Conservation (phyloP, 2,113 vertebrate species). For the Oreochromis tanganicae region DNA sequence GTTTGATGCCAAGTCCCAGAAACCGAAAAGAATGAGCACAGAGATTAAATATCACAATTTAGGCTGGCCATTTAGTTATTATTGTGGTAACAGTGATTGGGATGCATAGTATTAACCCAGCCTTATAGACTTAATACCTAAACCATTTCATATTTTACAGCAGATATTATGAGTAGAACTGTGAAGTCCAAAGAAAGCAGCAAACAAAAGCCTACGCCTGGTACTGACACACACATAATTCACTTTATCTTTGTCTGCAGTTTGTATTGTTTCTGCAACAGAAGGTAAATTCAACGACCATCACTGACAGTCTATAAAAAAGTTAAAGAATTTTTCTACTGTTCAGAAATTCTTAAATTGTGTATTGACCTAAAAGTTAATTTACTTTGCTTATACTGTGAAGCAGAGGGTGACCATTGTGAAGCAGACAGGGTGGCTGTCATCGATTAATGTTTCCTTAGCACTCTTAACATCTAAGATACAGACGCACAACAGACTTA, state of each 20-base stretch:
- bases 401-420: not conserved
- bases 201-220: not conserved
- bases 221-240: not conserved
- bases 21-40: not conserved
- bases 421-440: not conserved
- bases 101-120: not conserved
- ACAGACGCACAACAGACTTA: not conserved
- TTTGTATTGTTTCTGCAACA: not conserved
- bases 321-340: not conserved
- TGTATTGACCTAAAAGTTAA: not conserved
- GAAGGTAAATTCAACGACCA: not conserved
- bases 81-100: not conserved
- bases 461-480: not conserved
- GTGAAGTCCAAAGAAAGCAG: not conserved
- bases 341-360: not conserved
- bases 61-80: not conserved
- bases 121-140: fast-evolving
- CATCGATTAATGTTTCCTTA: not conserved
- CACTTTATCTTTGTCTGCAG: not conserved
- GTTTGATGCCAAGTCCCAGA: not conserved
- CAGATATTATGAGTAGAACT: not conserved
- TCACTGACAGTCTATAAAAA: not conserved
- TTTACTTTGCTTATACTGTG: not conserved
- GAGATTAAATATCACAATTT: not conserved
- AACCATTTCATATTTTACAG: not conserved